A percentile compares a stretch with the other conserved stretches of the same genome.
These are phyloP conservation scores for Clarias laeviceps DNA, from an alignment of 2,797 vertebrate genomes.

Conservation along the genomic window DNA sequence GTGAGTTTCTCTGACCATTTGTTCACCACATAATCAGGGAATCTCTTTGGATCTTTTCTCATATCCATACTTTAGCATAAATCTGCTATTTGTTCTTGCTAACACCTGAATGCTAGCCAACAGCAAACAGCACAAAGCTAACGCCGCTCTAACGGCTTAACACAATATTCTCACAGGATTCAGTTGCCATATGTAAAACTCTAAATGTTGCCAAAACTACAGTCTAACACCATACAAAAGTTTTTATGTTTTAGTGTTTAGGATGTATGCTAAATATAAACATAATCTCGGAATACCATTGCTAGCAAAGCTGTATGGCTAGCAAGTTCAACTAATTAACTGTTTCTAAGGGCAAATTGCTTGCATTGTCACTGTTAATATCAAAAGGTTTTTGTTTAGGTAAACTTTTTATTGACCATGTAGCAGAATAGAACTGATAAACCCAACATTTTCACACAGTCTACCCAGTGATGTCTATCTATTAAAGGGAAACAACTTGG, in stretches of 20 bases:
- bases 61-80: neutral
- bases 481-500: neutral
- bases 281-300: neutral
- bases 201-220: too few relatives aligned
- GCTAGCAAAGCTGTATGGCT: neutral
- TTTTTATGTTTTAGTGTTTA: neutral
- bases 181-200: neutral
- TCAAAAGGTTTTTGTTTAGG: neutral
- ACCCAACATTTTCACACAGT: neutral
- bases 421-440: neutral
- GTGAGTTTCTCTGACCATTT: neutral
- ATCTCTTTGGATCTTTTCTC: neutral
- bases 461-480: neutral
- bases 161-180: constrained; percentile 3
- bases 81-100: neutral
- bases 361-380: neutral
- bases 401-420: neutral
- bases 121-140: neutral
- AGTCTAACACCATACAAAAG: neutral
- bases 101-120: neutral
- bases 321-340: neutral
- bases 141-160: constrained; percentile 10
- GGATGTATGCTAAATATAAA: neutral
- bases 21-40: neutral
- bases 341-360: neutral